phyloP scores from a whole-genome alignment of 30 jellyfish, hydroid and myxozoan genomes.

The Aurelia coerulea region DNA sequence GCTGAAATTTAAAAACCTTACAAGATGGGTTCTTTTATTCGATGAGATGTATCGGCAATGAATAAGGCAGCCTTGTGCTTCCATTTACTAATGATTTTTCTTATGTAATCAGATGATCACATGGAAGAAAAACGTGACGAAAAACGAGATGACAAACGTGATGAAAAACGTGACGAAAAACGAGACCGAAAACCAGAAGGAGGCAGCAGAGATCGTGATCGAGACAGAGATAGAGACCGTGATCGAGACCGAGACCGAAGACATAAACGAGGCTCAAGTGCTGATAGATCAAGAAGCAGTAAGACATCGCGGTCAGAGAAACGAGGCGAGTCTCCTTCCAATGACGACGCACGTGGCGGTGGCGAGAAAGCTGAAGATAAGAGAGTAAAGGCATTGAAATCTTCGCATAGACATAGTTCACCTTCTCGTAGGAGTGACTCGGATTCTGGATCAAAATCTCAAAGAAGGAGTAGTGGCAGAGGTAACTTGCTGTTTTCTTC shows the following conservation, averaged over 20 bases:
- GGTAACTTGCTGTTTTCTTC: neutral
- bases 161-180: slow-evolving; percentile 58
- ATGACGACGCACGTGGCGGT: slow-evolving; percentile 25
- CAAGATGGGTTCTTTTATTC: too few species aligned
- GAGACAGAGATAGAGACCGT: slow-evolving; percentile 60
- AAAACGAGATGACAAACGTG: slow-evolving; percentile 47
- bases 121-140: too few species aligned
- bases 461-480: slow-evolving; percentile 40
- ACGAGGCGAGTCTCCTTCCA: slow-evolving; percentile 46
- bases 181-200: slow-evolving; percentile 49
- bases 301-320: slow-evolving; percentile 43
- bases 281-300: slow-evolving; percentile 46
- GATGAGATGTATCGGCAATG: too few species aligned
- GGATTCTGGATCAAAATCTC: slow-evolving; percentile 56
- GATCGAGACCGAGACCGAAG: slow-evolving; percentile 66
- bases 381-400: slow-evolving; percentile 46
- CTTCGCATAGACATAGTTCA: slow-evolving; percentile 50
- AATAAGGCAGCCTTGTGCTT: too few species aligned
- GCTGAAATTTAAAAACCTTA: too few species aligned
- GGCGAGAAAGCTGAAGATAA: slow-evolving; percentile 60
- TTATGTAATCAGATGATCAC: too few species aligned
- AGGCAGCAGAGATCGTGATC: slow-evolving; percentile 55
- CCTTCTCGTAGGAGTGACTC: slow-evolving; percentile 65
- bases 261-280: slow-evolving; percentile 40
- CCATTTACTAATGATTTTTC: too few species aligned